Evolutionary conservation across 23 tunicate species (phyloP), one percentile per base, ranked within the genome.

Genomic region (Botrylloides violaceus): DNA sequence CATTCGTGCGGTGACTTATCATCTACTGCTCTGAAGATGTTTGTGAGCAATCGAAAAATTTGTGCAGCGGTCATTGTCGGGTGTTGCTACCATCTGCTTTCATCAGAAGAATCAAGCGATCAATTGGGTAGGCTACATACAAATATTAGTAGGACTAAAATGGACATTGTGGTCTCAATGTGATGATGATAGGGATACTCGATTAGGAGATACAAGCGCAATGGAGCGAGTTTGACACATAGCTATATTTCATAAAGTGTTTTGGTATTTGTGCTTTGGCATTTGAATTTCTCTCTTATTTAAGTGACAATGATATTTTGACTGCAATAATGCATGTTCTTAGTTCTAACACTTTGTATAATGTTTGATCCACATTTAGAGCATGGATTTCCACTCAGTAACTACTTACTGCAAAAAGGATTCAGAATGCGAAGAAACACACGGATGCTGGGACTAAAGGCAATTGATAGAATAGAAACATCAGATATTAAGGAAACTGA

Each of bases 1-100:
- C 96, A 88, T 59, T 71, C 84, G 19, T 88, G 96, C 73, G 96
- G 96, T 9, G 88, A 88, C 65, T 38, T 88, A 18, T 77, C 75
- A 37, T 58, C 81, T 34, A 65, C 73, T 19, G 80, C 80, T 15
- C 29, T 82, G 3, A 29, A 66, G 6, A 35, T 59, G 59, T 88
- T 88, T 82, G 73, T 77, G 4, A 55, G 43, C 20, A 35, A 72
- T 1, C 48, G 58, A 29, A 30, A 63, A 4, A 25, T 78, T 9
- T 50, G 12, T 2, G 96, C 79, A 24, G 1, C 72, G 39, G 82
- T 87, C 73, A 82, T 78, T 5, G 77, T 88, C 31, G 96, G 96
- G 30, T 88, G 96, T 58, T 88, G 96, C 49, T 88, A 88, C 48
- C 88, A 88, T 77, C 84, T 24, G 24, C 33, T 76, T 2, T 70